Evolutionary conservation across 2,888 invertebrate species (phyloP), one percentile per base, ranked within the genome.

Genomic region (Aethes cnicana): DNA sequence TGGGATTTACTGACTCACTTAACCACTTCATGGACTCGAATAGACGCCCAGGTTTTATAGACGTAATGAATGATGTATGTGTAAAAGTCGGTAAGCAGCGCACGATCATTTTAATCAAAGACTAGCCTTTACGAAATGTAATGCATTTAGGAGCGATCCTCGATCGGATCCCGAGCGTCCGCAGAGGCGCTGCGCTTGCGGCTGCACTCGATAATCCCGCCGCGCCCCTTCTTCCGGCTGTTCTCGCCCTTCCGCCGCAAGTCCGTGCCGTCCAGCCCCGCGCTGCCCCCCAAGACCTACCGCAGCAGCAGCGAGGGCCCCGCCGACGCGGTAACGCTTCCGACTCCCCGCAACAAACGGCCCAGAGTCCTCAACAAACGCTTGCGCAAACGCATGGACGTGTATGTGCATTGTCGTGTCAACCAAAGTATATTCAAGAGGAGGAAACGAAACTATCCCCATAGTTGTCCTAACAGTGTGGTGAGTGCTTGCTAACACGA

Each of bases 211-310:
- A 88, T 90, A 68, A 80, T 90, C 62, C 91, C 91, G 33, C 90
- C 90, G 72, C 81, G 85, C 76, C 90, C 91, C 63, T 90, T 93
- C 81, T 92, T 93, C 76, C 91, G 91, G 77, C 84, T 93, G 70
- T 90, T 94, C 64, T 89, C 91, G 59, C 94, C 94, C 28, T 94
- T 94, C 77, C 88, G 92, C 58, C 92, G 93, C 80, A 93, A 93
- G 81, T 93, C 93, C 25, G 92, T 91, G 17, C 92, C 93, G 4
- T 91, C 92, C 54, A 92, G 92, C 59, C 93, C 93, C 1, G 90
- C 92, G 32, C 84, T 92, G 46, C 92, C 92, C 3, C 91, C 92
- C 36, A 90, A 92, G 69, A 84, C 83, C 2, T 84, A 74, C 63
- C 65, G 90, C 41, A 85, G 90, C 64, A 87, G 88, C 77, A 90